A percentile compares a stretch with the other conserved stretches of the same genome.
Evolutionary conservation across 2,113 vertebrate species (phyloP).

Genomic region (Crotalus tigris): DNA sequence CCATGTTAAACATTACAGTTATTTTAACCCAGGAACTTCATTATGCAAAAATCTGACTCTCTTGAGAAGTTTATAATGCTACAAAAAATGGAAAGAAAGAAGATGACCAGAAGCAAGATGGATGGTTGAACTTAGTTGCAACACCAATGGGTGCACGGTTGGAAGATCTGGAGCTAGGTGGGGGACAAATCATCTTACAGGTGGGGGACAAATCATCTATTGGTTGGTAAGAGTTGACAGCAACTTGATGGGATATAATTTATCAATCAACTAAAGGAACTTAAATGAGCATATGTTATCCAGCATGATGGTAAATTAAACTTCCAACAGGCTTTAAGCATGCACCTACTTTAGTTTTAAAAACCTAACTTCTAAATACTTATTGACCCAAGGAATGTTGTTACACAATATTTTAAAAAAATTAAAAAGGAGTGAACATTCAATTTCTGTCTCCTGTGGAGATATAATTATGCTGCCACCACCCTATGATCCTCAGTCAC

Average conservation of each 20-base stretch:
- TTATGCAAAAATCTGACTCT: background rate
- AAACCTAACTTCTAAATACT: background rate
- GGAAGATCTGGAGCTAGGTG: background rate
- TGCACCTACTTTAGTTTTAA: background rate
- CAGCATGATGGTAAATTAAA: background rate
- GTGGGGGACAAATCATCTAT: background rate
- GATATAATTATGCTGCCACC: background rate
- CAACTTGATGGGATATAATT: background rate
- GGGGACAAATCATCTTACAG: background rate
- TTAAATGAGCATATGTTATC: background rate
- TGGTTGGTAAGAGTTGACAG: background rate
- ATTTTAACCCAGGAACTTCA: background rate
- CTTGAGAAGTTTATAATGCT: background rate
- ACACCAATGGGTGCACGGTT: background rate
- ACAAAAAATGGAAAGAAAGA: background rate
- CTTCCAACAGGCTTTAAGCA: background rate
- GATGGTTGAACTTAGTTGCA: background rate
- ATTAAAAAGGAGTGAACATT: background rate
- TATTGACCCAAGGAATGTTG: background rate
- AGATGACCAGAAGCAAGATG: background rate
- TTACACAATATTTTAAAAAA: background rate
- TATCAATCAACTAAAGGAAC: background rate
- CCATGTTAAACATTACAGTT: background rate
- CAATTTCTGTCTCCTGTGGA: background rate
- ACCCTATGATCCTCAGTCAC: background rate